A percentile compares a stretch with the other conserved stretches of the same genome.
Conservation (phyloP, 2,797 vertebrate species). For the Spatula clypeata region DNA sequence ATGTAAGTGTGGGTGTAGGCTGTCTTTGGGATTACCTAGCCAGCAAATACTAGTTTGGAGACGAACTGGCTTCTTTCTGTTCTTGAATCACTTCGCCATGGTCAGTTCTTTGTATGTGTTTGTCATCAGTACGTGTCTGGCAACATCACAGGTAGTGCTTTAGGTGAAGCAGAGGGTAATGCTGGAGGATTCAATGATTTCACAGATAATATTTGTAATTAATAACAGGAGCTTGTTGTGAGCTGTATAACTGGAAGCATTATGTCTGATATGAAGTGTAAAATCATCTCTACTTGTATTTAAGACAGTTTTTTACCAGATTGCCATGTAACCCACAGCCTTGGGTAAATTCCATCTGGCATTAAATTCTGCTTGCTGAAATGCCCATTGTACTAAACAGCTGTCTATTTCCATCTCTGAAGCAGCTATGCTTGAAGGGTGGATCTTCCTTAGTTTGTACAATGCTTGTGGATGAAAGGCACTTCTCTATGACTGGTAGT, state of each 20-base stretch:
- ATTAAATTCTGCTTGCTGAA: background rate
- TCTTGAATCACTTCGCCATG: background rate
- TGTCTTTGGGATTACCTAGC: background rate
- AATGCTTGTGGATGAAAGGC: background rate
- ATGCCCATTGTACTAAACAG: background rate
- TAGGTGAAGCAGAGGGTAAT: background rate
- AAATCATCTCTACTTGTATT: background rate
- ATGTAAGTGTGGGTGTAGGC: accelerated
- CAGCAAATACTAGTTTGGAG: background rate
- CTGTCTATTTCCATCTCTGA: background rate
- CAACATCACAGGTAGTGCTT: background rate
- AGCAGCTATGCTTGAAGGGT: background rate
- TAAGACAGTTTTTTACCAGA: background rate
- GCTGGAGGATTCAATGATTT: background rate
- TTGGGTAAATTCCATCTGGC: background rate
- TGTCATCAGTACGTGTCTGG: background rate
- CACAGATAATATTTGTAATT: background rate
- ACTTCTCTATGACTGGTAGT: background rate
- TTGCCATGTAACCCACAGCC: background rate
- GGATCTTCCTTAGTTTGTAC: background rate
- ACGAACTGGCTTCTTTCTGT: background rate
- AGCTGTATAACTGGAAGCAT: background rate
- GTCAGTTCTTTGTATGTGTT: background rate
- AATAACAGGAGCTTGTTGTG: background rate
- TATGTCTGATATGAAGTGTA: background rate